Base-by-base conservation (phyloP, 2,113 vertebrate species). In the Apus apus region DNA sequence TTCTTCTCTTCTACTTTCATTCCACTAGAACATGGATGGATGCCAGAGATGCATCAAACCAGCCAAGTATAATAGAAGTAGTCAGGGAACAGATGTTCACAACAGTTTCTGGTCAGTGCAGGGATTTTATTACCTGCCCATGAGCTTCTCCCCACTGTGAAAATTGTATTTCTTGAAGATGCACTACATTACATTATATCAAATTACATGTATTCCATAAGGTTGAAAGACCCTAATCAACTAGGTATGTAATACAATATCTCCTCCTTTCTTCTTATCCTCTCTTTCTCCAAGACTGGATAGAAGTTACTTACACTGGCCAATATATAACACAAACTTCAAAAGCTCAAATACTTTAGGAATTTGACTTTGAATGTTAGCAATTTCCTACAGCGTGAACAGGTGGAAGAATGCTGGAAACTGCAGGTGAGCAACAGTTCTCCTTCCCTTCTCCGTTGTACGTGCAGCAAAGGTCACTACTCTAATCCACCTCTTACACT, bases 41-140 rank as follows among this genome's bases (percentile, higher is more conserved):
- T 93, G 96, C 96, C 96, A 96, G 92, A 87, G 94, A 95, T 95
- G 64, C 75, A 94, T 96, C 96, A 94, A 91, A 94, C 73, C 85
- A 57, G 88, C 90, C 83, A 94, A 96, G 93, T 90, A 68, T 95
- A 95, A 97, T 96, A 89, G 89, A 96, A 97, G 93, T 94, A 95
- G 94, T 96, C 96, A 95, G 80, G 61, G 62, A 97, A 95, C 96
- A 97, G 96, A 96, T 95, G 93, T 96, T 96, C 96, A 84, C 86
- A 96, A 90, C 96, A 89, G 90, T 87, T 95, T 92, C 92, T 97
- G 94, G 93, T 97, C 96, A 97, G 90, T 92, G 79, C 27, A 85
- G 83, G 58, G 83, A 93, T 97, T 96, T 95, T 94, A 78, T 67
- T 97, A 93, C 83, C 90, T 94, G 70, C 83, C 83, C 96, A 95